Percentiles rank a stretch among this genome's conserved stretches.
Conservation (phyloP, 2,797 vertebrate genomes). For the Cheirogaleus major region DNA sequence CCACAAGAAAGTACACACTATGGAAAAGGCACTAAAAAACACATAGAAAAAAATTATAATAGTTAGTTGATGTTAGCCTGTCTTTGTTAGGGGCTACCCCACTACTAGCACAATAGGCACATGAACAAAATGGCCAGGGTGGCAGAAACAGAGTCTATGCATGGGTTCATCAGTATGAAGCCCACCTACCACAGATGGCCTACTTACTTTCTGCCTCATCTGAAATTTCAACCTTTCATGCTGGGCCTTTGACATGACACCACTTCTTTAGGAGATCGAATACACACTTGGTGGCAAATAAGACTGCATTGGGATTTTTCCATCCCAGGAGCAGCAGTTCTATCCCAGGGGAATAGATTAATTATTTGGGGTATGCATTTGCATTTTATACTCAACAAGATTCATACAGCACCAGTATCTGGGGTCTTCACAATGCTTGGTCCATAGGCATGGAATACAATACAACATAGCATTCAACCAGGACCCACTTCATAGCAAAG, state of each 20-base stretch:
- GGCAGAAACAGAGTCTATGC: background rate
- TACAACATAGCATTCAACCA: background rate
- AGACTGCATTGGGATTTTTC: background rate
- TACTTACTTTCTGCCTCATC: background rate
- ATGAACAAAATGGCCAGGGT: background rate
- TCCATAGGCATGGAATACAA: background rate
- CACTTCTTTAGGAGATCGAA: background rate
- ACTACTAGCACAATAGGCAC: background rate
- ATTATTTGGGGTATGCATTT: background rate
- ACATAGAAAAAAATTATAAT: background rate
- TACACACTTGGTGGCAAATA: background rate
- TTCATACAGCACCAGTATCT: background rate
- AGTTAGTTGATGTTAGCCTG: background rate
- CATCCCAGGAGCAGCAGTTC: background rate
- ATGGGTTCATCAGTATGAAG: background rate
- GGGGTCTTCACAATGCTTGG: background rate
- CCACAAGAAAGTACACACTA: background rate
- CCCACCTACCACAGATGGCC: background rate
- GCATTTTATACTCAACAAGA: background rate
- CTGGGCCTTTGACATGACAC: background rate
- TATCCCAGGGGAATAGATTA: background rate
- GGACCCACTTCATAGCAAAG: background rate
- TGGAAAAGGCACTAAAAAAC: background rate
- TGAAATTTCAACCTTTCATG: background rate
- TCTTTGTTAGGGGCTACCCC: background rate